Conservation (phyloP, 2,797 vertebrate species). For the Sebastes ruberrimus region DNA sequence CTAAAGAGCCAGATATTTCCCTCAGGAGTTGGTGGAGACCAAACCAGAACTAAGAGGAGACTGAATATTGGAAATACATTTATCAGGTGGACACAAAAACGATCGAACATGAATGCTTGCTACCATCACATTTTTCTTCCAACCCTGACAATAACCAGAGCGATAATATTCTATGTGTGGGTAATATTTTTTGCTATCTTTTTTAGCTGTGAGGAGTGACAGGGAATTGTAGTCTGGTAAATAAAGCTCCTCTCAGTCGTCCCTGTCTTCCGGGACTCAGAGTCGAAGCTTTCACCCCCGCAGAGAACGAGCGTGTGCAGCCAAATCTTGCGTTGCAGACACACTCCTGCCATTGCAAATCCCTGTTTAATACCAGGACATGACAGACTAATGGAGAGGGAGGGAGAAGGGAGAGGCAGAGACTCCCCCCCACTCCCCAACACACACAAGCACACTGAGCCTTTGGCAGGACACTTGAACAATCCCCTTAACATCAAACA, state of each 20-base stretch:
- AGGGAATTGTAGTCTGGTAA: not conserved
- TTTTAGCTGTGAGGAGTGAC: not conserved
- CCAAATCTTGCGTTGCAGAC: constrained; percentile 60
- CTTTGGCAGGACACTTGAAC: constrained; percentile 38
- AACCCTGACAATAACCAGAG: not conserved
- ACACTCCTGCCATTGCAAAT: constrained; percentile 52
- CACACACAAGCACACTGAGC: constrained; percentile 1
- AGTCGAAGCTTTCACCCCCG: constrained; percentile 19
- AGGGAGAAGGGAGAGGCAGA: not conserved
- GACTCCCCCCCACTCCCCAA: not conserved
- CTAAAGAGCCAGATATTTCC: too few species aligned
- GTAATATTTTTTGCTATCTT: not conserved
- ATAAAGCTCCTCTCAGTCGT: constrained; percentile 25
- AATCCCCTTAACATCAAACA: constrained; percentile 27
- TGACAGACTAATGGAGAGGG: constrained; percentile 45
- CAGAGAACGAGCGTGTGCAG: constrained; percentile 27
- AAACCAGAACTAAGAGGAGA: too few species aligned
- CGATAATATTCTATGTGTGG: not conserved
- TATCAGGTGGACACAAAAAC: too few species aligned
- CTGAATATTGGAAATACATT: too few species aligned
- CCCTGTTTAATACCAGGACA: constrained; percentile 56
- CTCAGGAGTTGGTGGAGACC: too few species aligned
- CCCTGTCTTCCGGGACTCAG: constrained; percentile 11
- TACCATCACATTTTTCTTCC: not conserved
- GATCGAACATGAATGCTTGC: not conserved